Conservation (phyloP, 2,888 invertebrate genomes). For the Amaurobius ferox region DNA sequence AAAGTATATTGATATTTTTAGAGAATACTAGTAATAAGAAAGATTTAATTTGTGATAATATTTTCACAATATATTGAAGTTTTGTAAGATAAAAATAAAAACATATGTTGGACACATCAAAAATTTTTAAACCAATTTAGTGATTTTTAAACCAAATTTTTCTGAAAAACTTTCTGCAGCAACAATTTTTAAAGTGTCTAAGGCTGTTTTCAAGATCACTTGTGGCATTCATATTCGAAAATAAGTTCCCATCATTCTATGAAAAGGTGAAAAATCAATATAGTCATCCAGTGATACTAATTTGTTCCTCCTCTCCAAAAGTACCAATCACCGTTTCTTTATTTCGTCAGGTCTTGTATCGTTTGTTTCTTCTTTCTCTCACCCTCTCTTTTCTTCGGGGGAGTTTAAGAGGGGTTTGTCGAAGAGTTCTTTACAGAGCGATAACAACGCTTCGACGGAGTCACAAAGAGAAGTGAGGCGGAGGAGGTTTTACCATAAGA, state of each 20-base stretch:
- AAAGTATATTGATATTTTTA: too few relatives aligned
- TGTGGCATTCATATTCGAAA: neutral
- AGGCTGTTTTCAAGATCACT: slow-evolving; percentile 1
- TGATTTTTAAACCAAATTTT: too few relatives aligned
- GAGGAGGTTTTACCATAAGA: slow-evolving; percentile 55
- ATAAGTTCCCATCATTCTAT: neutral
- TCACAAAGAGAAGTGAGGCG: slow-evolving; percentile 39
- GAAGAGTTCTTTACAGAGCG: slow-evolving; percentile 39
- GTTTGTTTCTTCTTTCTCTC: slow-evolving; percentile 5
- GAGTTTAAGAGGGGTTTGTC: neutral
- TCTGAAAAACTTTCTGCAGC: neutral
- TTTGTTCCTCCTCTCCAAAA: slow-evolving; percentile 38
- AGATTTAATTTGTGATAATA: too few relatives aligned
- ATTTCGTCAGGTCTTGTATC: slow-evolving; percentile 27
- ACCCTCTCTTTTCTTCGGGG: neutral
- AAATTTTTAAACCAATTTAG: too few relatives aligned
- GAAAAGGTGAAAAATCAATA: slow-evolving; percentile 40
- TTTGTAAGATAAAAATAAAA: too few relatives aligned
- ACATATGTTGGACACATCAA: too few relatives aligned
- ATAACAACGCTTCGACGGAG: slow-evolving; percentile 57
- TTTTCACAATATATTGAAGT: too few relatives aligned
- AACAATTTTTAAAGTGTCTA: neutral
- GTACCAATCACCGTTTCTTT: slow-evolving; percentile 52
- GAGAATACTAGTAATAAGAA: too few relatives aligned
- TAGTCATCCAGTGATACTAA: slow-evolving; percentile 39